Base-by-base conservation (phyloP, 2,797 vertebrate genomes). In the Crenuchus spilurus region DNA sequence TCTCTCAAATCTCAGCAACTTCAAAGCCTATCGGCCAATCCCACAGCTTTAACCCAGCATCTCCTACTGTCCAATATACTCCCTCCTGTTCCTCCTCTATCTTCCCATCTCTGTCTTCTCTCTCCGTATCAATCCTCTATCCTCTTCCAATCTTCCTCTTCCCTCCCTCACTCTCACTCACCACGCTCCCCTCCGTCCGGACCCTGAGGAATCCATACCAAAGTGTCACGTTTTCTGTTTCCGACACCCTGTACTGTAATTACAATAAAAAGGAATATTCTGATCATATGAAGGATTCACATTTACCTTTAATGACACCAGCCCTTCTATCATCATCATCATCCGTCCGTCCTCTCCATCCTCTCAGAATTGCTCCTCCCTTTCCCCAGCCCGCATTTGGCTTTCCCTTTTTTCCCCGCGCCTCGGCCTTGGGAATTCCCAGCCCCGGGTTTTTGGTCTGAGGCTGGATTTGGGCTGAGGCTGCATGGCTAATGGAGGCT, bases 251-350 rank as follows among this genome's bases (percentile, higher is more conserved):
- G 4, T 42, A 74, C 62, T 70, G 31, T 85, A 67, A 87, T 89
- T 85, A 85, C 75, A 83, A 83, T 87, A 83, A 89, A 88, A 87
- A 72, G 70, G 82, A 90, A 90, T 89, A 87, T 89, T 88, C 85
- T 65, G 75, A 78, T 80, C 74, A 51, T 82, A 55, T 84, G 89
- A 89, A 87, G 78, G 74, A 82, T 64, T 39, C 46, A 49, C 63
- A 70, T 64, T 64, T 75, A 41, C 51, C 52, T 48, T 77, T 65
- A 71, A 72, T 72, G 68, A 64, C 33, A 42, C 37, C 9, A 24
- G n/a, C 44, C 35, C 44, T 24, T 69, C 18, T 55, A n/a, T n/a
- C n/a, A n/a, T n/a, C n/a, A n/a, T n/a, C n/a, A n/a, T n/a, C n/a
- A n/a, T 42, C 62, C 28, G 24, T 63, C 72, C 22, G 13, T 42